Conservation (phyloP, 2,888 invertebrate genomes). For the Melinaea marsaeus region DNA sequence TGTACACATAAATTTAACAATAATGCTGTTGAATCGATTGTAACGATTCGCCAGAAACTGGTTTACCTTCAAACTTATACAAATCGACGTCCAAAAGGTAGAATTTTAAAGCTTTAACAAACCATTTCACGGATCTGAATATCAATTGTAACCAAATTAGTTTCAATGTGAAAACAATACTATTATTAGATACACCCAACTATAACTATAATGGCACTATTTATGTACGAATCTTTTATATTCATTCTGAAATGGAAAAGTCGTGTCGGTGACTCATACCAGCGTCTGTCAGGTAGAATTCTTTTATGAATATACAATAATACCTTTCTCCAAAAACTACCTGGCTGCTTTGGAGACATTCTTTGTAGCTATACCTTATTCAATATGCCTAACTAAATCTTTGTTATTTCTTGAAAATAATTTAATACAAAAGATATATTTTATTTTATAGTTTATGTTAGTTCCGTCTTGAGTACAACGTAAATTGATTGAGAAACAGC, state of each 20-base stretch:
- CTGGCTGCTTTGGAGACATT: neutral
- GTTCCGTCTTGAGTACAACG: too few relatives aligned
- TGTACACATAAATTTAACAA: neutral
- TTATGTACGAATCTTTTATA: too few relatives aligned
- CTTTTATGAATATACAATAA: neutral
- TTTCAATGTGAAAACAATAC: neutral
- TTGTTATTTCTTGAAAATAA: neutral
- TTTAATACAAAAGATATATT: too few relatives aligned
- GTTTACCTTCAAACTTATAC: slow-evolving; percentile 1
- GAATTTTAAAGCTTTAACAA: neutral
- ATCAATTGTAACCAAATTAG: neutral
- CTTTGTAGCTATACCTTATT: too few relatives aligned
- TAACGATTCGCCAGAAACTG: neutral
- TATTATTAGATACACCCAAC: neutral
- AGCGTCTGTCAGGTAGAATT: neutral
- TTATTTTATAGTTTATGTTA: too few relatives aligned
- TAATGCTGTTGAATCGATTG: neutral
- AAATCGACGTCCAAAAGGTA: neutral
- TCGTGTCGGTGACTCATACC: too few relatives aligned
- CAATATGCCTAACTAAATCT: neutral
- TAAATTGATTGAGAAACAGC: too few relatives aligned
- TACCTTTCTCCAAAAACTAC: neutral
- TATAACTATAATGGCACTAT: too few relatives aligned
- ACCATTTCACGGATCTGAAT: neutral
- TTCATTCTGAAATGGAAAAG: too few relatives aligned